Evolutionary conservation across 2,797 vertebrate genomes (phyloP), one percentile per base, ranked within the genome.

Genomic region (Calcarius lapponicus): DNA sequence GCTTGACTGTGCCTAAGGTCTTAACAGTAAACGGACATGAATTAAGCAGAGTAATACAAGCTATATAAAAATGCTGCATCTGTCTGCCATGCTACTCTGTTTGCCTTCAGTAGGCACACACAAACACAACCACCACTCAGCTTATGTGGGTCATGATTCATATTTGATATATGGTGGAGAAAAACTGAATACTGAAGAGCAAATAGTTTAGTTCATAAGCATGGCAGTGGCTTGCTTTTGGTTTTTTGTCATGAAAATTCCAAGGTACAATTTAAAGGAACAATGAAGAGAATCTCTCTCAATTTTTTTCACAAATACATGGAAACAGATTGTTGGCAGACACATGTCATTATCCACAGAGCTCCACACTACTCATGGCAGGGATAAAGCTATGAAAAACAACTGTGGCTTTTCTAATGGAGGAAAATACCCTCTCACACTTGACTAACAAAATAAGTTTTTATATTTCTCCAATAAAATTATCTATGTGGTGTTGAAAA

Each of bases 1-100:
- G 86, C 89, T 94, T 95, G 93, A 84, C 91, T 96, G 83, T 88
- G 75, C 96, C 93, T 87, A 80, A 91, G 96, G 95, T 96, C 93
- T 97, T 97, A 93, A 82, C 71, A 95, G 90, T 80, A 95, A 97
- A 96, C 29, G 60, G 90, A 80, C 82, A 75, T 92, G 90, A 96
- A 97, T 95, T 96, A 97, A 96, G 94, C 80, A 73, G 65, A 48
- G 78, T 73, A 88, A 95, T 78, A 80, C 7, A 80, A 95, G 90
- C 95, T 94, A 94, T 66, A 97, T 92, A 95, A 85, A 92, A 96
- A 71, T 5, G 19, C 65, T 78, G 80, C 75, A 91, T 92, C 56
- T 90, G 61, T 88, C 78, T 82, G 53, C 81, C 72, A 57, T 32
- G 67, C 40, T 65, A 42, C 58, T 29, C 17, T 69, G 58, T 42